Percentiles rank a stretch among this genome's conserved stretches.
These are phyloP conservation scores for Chymomyza costata DNA, from an alignment of 1,140 invertebrate species.

Conservation along the genomic window DNA sequence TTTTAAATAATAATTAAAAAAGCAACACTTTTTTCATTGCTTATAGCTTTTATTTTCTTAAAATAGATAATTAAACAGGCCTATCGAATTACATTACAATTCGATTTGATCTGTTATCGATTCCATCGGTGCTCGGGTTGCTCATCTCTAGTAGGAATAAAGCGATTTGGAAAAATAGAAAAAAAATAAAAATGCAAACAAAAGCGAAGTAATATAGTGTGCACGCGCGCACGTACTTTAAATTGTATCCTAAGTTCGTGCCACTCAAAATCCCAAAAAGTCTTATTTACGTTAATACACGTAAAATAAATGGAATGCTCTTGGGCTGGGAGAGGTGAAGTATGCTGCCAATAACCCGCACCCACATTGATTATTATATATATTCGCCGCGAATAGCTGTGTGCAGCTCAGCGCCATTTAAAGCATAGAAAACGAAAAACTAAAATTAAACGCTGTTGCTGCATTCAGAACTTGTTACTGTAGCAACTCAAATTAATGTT, in stretches of 20 bases:
- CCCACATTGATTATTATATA: slow-evolving; percentile 38
- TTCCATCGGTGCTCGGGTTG: no score
- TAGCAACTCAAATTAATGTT: slow-evolving; percentile 11
- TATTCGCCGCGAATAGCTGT: slow-evolving; percentile 11
- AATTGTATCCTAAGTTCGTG: no score
- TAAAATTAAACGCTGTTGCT: not conserved
- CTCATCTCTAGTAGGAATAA: no score
- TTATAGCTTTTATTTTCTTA: no score
- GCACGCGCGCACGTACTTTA: slow-evolving; percentile 17
- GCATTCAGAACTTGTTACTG: not conserved
- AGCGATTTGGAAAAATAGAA: no score
- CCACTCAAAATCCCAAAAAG: no score
- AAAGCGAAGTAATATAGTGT: slow-evolving; percentile 32
- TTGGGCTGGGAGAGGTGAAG: slow-evolving; percentile 7
- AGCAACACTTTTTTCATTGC: no score
- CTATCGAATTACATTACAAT: no score
- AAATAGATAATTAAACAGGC: no score
- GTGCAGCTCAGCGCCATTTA: slow-evolving; percentile 39
- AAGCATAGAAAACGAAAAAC: slow-evolving; percentile 23
- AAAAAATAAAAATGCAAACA: slow-evolving; percentile 43
- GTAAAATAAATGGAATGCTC: not conserved
- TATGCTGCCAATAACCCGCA: slow-evolving; percentile 23
- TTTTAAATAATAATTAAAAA: no score
- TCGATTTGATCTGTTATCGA: no score
- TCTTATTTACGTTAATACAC: not conserved